phyloP scores from a whole-genome alignment of 2,797 vertebrate genomes.

The Sebastes hubbsi region DNA sequence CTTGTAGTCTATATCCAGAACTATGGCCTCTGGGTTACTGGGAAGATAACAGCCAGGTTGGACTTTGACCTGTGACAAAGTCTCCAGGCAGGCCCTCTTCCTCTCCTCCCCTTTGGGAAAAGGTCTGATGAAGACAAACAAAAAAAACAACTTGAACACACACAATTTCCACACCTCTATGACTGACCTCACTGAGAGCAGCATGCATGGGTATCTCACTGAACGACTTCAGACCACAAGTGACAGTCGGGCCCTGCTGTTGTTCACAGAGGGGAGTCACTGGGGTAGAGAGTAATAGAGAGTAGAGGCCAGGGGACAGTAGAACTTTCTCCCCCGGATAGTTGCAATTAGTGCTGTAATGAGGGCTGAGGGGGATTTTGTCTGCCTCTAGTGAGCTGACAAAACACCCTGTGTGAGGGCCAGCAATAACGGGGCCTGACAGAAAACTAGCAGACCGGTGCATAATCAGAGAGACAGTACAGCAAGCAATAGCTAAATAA shows the following conservation, averaged over 20 bases:
- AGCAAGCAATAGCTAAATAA: slow-evolving; percentile 31
- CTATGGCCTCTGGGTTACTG: slow-evolving; percentile 97
- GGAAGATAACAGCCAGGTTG: slow-evolving; percentile 97
- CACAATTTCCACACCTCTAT: slow-evolving; percentile 1
- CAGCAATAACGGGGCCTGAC: slow-evolving; percentile 30
- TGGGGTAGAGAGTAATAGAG: slow-evolving; percentile 11
- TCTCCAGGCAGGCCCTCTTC: slow-evolving; percentile 92
- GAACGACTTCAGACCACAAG: slow-evolving; percentile 44
- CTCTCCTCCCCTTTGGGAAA: slow-evolving; percentile 96
- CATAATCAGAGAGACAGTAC: slow-evolving; percentile 55
- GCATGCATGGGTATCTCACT: slow-evolving; percentile 53
- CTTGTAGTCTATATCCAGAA: slow-evolving; percentile 96
- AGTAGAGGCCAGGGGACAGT: slow-evolving; percentile 9
- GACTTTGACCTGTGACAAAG: slow-evolving; percentile 94
- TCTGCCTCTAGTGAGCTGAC: slow-evolving; percentile 24
- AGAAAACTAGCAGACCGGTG: slow-evolving; percentile 44
- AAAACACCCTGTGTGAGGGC: slow-evolving; percentile 17
- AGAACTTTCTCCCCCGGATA: slow-evolving; percentile 35
- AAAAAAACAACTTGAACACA: slow-evolving; percentile 40
- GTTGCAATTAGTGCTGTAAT: slow-evolving; percentile 65
- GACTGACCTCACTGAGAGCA: slow-evolving; percentile 1
- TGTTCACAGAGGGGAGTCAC: slow-evolving; percentile 54
- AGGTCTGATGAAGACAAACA: slow-evolving; percentile 82
- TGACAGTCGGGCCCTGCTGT: slow-evolving; percentile 60
- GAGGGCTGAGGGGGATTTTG: slow-evolving; percentile 56